Conservation (phyloP, 2,113 vertebrate genomes). For the Hylia prasina region DNA sequence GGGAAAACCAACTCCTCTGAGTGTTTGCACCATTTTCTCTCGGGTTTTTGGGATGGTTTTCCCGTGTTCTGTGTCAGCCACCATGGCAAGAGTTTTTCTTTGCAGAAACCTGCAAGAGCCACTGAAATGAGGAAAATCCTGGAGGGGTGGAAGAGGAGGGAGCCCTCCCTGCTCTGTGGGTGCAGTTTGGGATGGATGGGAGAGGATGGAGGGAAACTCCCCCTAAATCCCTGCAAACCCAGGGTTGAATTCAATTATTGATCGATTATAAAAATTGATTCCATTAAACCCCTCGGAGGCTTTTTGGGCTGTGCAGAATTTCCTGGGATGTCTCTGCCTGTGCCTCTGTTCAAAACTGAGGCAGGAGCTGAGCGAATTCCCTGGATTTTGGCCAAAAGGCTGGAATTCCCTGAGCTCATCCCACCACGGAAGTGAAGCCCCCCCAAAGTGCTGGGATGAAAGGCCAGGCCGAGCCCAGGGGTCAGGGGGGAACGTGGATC, state of each 20-base stretch:
- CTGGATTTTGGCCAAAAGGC: conserved; percentile 36
- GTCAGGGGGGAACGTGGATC: conserved; percentile 16
- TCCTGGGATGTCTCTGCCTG: neutral
- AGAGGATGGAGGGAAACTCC: neutral
- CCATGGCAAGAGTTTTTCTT: neutral
- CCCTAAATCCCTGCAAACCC: neutral
- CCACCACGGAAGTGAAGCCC: neutral
- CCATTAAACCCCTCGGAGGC: accelerated
- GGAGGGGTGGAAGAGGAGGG: neutral
- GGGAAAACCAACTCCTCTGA: neutral
- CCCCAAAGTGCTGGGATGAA: neutral
- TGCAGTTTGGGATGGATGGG: neutral
- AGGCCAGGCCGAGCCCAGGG: conserved; percentile 18
- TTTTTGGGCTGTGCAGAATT: neutral
- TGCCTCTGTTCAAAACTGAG: neutral
- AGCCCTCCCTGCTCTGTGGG: neutral
- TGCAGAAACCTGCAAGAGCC: neutral
- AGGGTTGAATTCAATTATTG: neutral
- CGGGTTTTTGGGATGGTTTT: neutral
- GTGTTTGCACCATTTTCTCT: neutral
- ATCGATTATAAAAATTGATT: neutral
- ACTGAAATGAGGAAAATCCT: neutral
- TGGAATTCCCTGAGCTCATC: neutral
- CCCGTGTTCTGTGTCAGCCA: neutral
- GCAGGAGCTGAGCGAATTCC: neutral